A percentile compares a stretch with the other conserved stretches of the same genome.
These are phyloP conservation scores for Heliconius charithonia DNA, from an alignment of 2,888 invertebrate genomes.

Conservation along the genomic window DNA sequence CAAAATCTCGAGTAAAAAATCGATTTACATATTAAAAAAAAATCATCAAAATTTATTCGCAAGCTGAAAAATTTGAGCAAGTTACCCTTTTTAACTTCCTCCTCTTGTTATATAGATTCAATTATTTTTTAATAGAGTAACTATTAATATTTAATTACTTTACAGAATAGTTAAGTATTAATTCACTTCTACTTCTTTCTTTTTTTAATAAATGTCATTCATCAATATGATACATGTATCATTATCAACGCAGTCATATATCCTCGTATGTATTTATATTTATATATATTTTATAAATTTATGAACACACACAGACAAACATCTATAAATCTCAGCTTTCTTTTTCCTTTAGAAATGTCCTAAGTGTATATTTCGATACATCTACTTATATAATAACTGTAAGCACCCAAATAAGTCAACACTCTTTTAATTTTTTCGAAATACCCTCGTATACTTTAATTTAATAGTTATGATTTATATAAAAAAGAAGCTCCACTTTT, in stretches of 20 bases:
- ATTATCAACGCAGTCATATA: too few relatives aligned
- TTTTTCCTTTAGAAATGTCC: background rate
- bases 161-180: background rate
- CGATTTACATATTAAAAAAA: background rate
- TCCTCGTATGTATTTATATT: background rate
- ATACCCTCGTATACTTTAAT: constrained; percentile 20
- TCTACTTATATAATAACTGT: constrained; percentile 2
- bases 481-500: background rate
- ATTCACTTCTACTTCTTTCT: background rate
- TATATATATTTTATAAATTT: background rate
- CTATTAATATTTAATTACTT: background rate
- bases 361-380: constrained; percentile 22
- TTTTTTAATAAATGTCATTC: background rate
- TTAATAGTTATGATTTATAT: background rate
- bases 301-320: background rate
- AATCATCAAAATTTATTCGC: background rate
- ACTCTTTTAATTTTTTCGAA: background rate
- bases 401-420: constrained; percentile 1
- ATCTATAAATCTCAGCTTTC: background rate
- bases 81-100: background rate
- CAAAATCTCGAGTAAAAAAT: background rate
- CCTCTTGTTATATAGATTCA: background rate
- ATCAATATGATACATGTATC: background rate
- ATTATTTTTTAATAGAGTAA: background rate
- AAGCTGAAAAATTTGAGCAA: constrained; percentile 5